These are phyloP conservation scores for Machimus atricapillus DNA, from an alignment of 2,888 invertebrate genomes.

Conservation along the genomic window DNA sequence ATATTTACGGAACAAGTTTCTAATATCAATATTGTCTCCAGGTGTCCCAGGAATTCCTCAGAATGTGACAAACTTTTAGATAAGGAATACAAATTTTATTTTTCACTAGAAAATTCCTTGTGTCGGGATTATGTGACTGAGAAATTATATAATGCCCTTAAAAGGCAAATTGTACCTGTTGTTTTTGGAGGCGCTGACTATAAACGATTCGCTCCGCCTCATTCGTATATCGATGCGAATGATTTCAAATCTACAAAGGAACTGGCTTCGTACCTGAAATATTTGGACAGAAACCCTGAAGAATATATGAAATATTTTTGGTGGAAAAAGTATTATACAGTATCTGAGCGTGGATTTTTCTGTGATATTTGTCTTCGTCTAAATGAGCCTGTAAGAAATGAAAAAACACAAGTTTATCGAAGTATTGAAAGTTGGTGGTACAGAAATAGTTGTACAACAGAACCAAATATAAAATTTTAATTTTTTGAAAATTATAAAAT, in stretches of 20 bases:
- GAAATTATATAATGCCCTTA: slow-evolving; percentile 62
- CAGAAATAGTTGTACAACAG: slow-evolving; percentile 53
- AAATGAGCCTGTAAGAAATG: slow-evolving; percentile 50
- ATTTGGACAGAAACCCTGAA: slow-evolving; percentile 60
- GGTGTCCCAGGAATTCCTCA: slow-evolving; percentile 53
- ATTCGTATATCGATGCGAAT: slow-evolving; percentile 72
- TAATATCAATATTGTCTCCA: slow-evolving; percentile 49
- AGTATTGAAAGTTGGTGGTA: slow-evolving; percentile 59
- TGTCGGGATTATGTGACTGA: slow-evolving; percentile 76
- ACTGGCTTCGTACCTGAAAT: slow-evolving; percentile 67
- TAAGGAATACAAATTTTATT: slow-evolving; percentile 72
- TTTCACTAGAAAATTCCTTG: slow-evolving; percentile 73
- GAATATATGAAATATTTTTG: slow-evolving; percentile 71
- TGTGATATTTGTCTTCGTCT: slow-evolving; percentile 57
- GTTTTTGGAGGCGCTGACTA: slow-evolving; percentile 75
- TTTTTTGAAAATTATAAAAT: not conserved
- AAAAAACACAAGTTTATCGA: slow-evolving; percentile 54
- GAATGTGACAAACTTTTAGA: slow-evolving; percentile 61
- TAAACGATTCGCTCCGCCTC: slow-evolving; percentile 66
- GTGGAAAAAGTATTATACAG: slow-evolving; percentile 68
- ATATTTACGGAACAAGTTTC: not conserved
- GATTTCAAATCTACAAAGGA: slow-evolving; percentile 66
- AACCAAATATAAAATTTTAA: slow-evolving; percentile 50
- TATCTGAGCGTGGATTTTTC: slow-evolving; percentile 55
- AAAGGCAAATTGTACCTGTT: slow-evolving; percentile 67